Evolutionary conservation across 2,888 invertebrate species (phyloP).

Genomic region (Pterostichus madidus): DNA sequence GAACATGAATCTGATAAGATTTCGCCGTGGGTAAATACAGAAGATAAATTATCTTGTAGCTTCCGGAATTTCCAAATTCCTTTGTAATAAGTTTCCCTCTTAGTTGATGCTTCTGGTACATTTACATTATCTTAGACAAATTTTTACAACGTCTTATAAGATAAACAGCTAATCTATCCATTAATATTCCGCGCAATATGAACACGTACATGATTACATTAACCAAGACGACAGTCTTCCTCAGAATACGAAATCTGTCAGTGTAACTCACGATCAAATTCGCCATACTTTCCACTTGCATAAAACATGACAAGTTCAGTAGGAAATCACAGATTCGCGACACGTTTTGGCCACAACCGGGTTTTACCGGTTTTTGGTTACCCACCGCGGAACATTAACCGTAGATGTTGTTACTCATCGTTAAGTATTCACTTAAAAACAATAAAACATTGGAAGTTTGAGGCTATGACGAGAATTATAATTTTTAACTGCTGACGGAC

Average conservation of each 20-base stretch:
- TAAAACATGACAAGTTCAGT: slow-evolving; percentile 43
- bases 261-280: slow-evolving; percentile 35
- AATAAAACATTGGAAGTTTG: no score
- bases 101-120: no score
- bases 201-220: slow-evolving; percentile 47
- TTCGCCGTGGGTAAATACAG: no score
- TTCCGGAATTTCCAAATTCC: no score
- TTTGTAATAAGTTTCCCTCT: no score
- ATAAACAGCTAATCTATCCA: slow-evolving; percentile 9
- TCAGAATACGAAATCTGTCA: slow-evolving; percentile 44
- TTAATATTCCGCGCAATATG: slow-evolving; percentile 40
- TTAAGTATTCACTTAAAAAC: background rate
- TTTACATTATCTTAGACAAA: background rate
- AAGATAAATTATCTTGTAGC: no score
- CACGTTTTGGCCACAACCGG: slow-evolving; percentile 22
- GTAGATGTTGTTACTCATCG: background rate
- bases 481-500: no score
- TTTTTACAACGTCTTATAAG: slow-evolving; percentile 7
- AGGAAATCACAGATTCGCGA: slow-evolving; percentile 30
- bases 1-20: no score
- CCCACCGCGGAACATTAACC: background rate
- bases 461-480: no score
- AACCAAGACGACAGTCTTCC: slow-evolving; percentile 46
- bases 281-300: slow-evolving; percentile 48
- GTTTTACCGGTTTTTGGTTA: slow-evolving; percentile 12